Base-by-base conservation (phyloP, 2,797 vertebrate species). In the Rhadinocentrus ornatus region DNA sequence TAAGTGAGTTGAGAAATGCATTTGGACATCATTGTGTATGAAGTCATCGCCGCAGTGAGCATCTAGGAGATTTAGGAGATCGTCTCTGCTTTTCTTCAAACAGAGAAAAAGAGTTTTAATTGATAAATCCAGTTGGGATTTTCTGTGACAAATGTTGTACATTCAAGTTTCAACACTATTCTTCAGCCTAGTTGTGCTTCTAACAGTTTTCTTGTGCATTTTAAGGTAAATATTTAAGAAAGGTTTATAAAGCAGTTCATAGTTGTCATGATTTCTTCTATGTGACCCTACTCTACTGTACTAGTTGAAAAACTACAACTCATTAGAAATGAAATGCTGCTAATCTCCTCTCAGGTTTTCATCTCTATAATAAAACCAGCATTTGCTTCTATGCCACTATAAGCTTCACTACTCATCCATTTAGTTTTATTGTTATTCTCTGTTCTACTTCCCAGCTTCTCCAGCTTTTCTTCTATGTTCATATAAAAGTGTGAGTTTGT, bases 1-100 rank as follows among this genome's bases (percentile, higher is more conserved):
- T 68, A 62, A 61, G 35, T 56, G 27, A 54, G 54, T 27, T 77
- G 59, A 72, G 59, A 81, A 80, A 80, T 66, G 57, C 24, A 3
- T 35, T 66, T 85, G 65, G 69, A 86, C 70, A 68, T 27, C 26
- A 73, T 6, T 37, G 39, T 58, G 66, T 35, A 83, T 80, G 75
- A 82, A 81, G 66, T 83, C 65, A 79, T 72, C 24, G 12, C 29
- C 60, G 50, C n/a, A 60, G 68, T 62, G 69, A 68, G 52, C 60
- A 32, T 9, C 46, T 66, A 39, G n/a, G n/a, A n/a, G n/a, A n/a
- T 85, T 75, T 53, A 65, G 52, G 48, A 71, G 62, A n/a, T 27
- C 26, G 39, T n/a, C 39, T 71, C 69, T 48, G 60, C 39, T 56
- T 13, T 62, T 56, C 52, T 48, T 34, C 52, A 57, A 8, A 62